Conservation (phyloP, 2,888 invertebrate species). For the Mesorhabditis spiculigera region DNA sequence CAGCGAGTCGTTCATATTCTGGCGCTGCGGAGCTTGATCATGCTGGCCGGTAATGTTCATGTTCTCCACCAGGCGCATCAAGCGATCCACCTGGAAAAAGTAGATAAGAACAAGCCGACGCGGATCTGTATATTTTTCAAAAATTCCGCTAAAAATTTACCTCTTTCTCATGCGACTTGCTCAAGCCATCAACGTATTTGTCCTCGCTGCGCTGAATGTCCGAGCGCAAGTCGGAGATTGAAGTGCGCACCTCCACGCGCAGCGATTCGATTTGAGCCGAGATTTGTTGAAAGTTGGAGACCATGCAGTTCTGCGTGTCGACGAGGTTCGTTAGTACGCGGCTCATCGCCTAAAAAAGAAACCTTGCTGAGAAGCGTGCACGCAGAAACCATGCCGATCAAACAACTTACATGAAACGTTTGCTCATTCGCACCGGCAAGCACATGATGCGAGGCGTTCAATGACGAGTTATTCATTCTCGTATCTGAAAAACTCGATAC, state of each 20-base stretch:
- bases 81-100: neutral
- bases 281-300: slow-evolving; percentile 21
- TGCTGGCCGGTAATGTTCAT: neutral
- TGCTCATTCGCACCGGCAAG: no score
- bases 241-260: slow-evolving; percentile 18
- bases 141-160: neutral
- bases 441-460: no score
- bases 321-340: slow-evolving; percentile 32
- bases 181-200: neutral
- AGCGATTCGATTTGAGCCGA: slow-evolving; percentile 26
- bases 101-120: neutral
- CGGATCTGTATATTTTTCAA: neutral
- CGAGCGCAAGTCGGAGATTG: slow-evolving; percentile 15
- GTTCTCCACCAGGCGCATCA: slow-evolving; percentile 4
- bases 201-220: slow-evolving; percentile 17
- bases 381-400: no score
- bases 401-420: no score
- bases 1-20: neutral
- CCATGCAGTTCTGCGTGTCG: slow-evolving; percentile 31
- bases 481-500: no score
- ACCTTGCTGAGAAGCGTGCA: no score
- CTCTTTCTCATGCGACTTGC: neutral
- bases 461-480: no score
- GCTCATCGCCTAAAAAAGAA: slow-evolving; percentile 16
- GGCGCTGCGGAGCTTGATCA: neutral